Evolutionary conservation across 2,797 vertebrate species (phyloP).

Genomic region (Cirrhinus molitorella): DNA sequence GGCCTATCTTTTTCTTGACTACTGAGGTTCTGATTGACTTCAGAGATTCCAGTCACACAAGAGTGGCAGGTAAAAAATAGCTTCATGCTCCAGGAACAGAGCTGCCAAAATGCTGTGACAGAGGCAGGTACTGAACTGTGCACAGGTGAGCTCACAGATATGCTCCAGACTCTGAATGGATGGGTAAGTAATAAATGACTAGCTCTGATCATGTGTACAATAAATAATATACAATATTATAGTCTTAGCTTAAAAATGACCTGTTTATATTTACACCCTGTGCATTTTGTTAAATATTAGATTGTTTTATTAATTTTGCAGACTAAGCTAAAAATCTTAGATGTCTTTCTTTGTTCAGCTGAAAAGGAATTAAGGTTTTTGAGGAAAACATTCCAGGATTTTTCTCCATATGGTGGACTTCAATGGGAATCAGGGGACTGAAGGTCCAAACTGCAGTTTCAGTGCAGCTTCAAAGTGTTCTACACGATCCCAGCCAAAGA

Average conservation of each 20-base stretch:
- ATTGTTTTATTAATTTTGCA: background rate
- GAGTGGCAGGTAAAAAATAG: slow-evolving; percentile 36
- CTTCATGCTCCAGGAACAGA: slow-evolving; percentile 13
- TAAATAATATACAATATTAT: background rate
- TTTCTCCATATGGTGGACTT: too few species aligned
- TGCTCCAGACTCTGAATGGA: background rate
- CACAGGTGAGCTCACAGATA: slow-evolving; percentile 16
- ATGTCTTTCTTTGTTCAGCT: too few species aligned
- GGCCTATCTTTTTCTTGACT: background rate
- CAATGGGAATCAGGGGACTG: too few species aligned
- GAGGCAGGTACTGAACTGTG: slow-evolving; percentile 10
- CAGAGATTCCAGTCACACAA: slow-evolving; percentile 30
- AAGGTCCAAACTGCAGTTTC: too few species aligned
- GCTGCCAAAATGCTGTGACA: slow-evolving; percentile 10
- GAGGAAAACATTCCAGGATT: too few species aligned
- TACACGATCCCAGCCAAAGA: too few species aligned
- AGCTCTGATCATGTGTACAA: background rate
- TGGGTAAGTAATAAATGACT: background rate
- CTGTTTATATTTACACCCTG: background rate
- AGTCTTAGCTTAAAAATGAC: background rate
- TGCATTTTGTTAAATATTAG: background rate
- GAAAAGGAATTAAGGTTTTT: too few species aligned
- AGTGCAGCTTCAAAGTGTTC: too few species aligned
- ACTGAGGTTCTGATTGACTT: slow-evolving; percentile 27
- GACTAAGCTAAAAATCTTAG: too few species aligned